Percentiles rank a stretch among this genome's conserved stretches.
These are phyloP conservation scores for Lepeophtheirus salmonis DNA, from an alignment of 1,140 invertebrate species.

Conservation along the genomic window DNA sequence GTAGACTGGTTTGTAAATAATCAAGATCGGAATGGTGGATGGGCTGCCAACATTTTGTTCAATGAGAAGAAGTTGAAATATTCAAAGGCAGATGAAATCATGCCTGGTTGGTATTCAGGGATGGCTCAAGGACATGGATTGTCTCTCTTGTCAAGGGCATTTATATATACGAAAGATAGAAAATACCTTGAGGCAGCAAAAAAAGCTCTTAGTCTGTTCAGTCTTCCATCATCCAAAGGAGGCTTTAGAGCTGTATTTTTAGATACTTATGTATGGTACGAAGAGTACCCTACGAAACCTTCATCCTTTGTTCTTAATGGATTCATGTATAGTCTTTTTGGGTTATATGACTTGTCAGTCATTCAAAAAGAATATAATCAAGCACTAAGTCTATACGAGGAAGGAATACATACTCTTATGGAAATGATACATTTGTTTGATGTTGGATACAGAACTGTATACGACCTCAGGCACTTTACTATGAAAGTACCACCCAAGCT, in stretches of 20 bases:
- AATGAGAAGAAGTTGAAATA: conserved; percentile 8
- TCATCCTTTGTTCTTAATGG: conserved; percentile 92
- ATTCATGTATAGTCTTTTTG: conserved; percentile 92
- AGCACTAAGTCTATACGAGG: conserved; percentile 53
- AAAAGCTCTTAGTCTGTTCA: conserved; percentile 56
- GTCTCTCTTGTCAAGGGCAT: conserved; percentile 73
- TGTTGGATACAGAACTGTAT: conserved; percentile 85
- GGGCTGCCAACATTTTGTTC: conserved; percentile 56
- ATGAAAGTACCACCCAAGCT: conserved; percentile 68
- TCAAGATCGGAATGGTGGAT: conserved; percentile 68
- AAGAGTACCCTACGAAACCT: conserved; percentile 92
- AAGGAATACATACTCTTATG: conserved; percentile 73
- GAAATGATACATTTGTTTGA: conserved; percentile 77
- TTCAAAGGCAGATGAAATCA: conserved; percentile 4
- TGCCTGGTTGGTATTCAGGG: conserved; percentile 65
- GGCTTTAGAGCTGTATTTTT: conserved; percentile 23
- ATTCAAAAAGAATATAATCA: conserved; percentile 31
- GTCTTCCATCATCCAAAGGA: conserved; percentile 34
- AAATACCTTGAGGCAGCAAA: conserved; percentile 59
- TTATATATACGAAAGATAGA: conserved; percentile 53
- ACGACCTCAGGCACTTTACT: conserved; percentile 83
- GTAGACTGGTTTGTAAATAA: conserved; percentile 77
- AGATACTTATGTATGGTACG: conserved; percentile 67
- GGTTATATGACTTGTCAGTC: conserved; percentile 72
- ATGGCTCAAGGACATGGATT: conserved; percentile 97